Evolutionary conservation across 2,113 vertebrate genomes (phyloP).

Genomic region (Herpailurus yagouaroundi): DNA sequence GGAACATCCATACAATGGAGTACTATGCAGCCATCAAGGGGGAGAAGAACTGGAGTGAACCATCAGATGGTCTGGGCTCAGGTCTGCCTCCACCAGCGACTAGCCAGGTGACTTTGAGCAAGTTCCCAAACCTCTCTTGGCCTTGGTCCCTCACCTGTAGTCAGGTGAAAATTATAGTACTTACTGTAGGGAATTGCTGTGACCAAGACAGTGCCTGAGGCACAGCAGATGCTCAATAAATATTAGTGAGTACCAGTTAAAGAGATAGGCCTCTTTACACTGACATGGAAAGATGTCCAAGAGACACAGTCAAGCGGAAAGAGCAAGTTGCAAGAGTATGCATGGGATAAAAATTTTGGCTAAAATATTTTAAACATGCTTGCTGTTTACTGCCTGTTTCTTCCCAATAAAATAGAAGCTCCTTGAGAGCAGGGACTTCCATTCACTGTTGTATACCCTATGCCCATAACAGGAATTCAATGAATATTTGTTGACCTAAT

Average conservation of each 20-base stretch:
- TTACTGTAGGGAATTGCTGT: background rate
- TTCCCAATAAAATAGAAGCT: background rate
- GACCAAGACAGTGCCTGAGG: background rate
- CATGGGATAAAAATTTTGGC: background rate
- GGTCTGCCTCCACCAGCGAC: background rate
- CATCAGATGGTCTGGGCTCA: background rate
- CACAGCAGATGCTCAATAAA: background rate
- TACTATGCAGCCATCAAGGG: background rate
- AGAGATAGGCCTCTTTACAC: background rate
- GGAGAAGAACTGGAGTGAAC: background rate
- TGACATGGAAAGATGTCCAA: background rate
- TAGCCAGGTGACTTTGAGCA: background rate
- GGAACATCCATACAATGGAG: background rate
- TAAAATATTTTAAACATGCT: background rate
- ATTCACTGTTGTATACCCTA: background rate
- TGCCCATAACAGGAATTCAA: background rate
- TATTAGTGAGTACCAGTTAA: background rate
- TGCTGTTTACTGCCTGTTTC: background rate
- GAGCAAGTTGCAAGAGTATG: background rate
- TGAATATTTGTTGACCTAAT: background rate
- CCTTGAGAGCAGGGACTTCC: background rate
- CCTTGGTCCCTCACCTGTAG: background rate
- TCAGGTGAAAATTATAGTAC: background rate
- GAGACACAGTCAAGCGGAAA: background rate
- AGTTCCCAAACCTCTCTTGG: background rate